Base-by-base conservation (phyloP, 1,140 invertebrate genomes). In the Platyura marginata region DNA sequence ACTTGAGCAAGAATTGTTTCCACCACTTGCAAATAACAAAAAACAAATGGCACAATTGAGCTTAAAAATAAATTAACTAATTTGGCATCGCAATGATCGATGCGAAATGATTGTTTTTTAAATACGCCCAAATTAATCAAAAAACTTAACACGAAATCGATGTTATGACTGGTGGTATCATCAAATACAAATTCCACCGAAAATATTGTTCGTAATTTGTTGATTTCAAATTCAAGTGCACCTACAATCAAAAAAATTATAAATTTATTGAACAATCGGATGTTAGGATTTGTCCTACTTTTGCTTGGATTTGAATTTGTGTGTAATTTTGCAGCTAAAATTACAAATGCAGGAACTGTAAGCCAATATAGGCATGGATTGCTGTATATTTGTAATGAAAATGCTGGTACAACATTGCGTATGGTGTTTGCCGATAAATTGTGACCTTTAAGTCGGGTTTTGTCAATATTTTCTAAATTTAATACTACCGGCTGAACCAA, bases 361-460 rank as follows among this genome's bases (percentile, higher is more conserved):
- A 82, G 47, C 61, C 74, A 79, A 50, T 77, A 74, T 36, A 83
- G 61, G 21, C 68, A 64, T 2, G 79, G 77, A 65, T 85, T 84
- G 11, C 78, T 65, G 53, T 85, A 83, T 45, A 81, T 61, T 50
- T 79, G 73, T 21, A 82, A 50, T 51, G 77, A 76, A 29, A 83
- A 63, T 33, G 75, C 64, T 1, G 81, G 73, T 18, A 83, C 68
- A 0, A 77, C 73, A 40, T 69, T 64, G 37, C 60, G 63, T 69
- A 84, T 78, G 3, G 74, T 79, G 45, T 71, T 56, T 3, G 75
- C 65, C 29, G 64, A 64, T 4, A 85, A 51, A 3, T 59, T 56
- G 55, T 82, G 73, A 2, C 75, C 80, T 63, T 71, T 67, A 45
- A 78, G 48, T 11, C 58, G 65, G 8, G 61, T 54, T 8, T 55